Percentiles rank a stretch among this genome's conserved stretches.
These are phyloP conservation scores for Zosterops lateralis DNA, from an alignment of 2,113 vertebrate species.

Conservation along the genomic window DNA sequence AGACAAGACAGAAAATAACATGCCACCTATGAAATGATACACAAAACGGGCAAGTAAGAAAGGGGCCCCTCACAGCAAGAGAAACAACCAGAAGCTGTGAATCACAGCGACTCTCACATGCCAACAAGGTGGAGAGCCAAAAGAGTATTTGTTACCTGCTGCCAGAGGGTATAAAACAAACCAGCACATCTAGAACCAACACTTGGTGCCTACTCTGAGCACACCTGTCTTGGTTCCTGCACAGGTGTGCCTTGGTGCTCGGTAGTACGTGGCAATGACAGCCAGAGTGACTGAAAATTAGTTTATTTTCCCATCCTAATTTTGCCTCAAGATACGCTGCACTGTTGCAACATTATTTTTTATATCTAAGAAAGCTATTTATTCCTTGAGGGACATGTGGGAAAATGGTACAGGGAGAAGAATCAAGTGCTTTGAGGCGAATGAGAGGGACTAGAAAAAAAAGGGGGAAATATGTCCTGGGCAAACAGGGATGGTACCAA, in stretches of 20 bases:
- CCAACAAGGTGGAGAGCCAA: background rate
- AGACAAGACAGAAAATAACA: background rate
- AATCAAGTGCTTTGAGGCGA: background rate
- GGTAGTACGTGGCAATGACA: accelerated
- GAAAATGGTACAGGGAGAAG: background rate
- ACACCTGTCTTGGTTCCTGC: background rate
- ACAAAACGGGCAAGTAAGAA: background rate
- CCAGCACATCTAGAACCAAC: background rate
- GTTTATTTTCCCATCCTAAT: background rate
- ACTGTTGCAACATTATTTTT: background rate
- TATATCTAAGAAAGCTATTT: background rate
- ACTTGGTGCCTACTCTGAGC: background rate
- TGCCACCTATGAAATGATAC: background rate
- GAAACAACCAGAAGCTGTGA: background rate
- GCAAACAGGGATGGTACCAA: background rate
- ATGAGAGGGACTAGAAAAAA: background rate
- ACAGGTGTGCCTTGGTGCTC: background rate
- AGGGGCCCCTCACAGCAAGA: background rate
- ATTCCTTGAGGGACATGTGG: background rate
- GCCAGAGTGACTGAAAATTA: background rate
- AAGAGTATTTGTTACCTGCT: background rate
- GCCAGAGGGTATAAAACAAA: background rate
- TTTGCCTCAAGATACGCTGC: background rate
- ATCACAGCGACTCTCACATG: background rate
- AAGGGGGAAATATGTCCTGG: background rate